phyloP scores from a whole-genome alignment of 2,888 invertebrate species.

The Gisinianus flammeolus region DNA sequence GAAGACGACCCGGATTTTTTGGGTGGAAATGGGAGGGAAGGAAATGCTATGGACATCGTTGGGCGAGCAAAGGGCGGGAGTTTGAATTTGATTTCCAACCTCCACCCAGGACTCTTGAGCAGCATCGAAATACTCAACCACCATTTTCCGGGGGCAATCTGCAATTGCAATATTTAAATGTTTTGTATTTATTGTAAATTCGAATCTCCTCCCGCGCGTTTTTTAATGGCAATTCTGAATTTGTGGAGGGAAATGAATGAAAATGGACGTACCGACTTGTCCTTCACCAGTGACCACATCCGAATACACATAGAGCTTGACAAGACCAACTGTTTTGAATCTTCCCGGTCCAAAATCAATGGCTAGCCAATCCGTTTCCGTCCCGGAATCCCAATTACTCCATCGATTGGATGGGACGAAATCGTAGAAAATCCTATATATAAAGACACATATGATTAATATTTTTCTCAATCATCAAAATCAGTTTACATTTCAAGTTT shows the following conservation, averaged over 20 bases:
- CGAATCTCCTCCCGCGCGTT: too few species aligned
- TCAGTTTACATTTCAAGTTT: too few species aligned
- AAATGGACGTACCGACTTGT: slow-evolving; percentile 43
- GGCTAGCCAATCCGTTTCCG: slow-evolving; percentile 50
- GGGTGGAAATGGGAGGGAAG: slow-evolving; percentile 49
- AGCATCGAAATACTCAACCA: slow-evolving; percentile 42
- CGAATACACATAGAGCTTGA: slow-evolving; percentile 54
- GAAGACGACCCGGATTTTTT: slow-evolving; percentile 49
- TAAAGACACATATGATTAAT: too few species aligned
- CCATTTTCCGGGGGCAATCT: slow-evolving; percentile 50
- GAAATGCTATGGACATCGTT: slow-evolving; percentile 47
- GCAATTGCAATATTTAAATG: slow-evolving; percentile 1
- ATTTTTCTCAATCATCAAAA: too few species aligned
- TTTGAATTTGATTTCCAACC: slow-evolving; percentile 38
- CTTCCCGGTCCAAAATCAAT: slow-evolving; percentile 55
- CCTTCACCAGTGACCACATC: slow-evolving; percentile 52
- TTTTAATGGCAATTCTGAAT: too few species aligned
- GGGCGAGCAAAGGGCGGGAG: slow-evolving; percentile 46
- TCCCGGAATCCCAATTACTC: slow-evolving; percentile 50
- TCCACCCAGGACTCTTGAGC: slow-evolving; percentile 36
- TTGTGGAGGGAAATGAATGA: too few species aligned
- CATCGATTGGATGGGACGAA: slow-evolving; percentile 53
- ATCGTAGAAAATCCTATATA: slow-evolving; percentile 54
- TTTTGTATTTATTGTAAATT: neutral
- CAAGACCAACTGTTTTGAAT: slow-evolving; percentile 41